These are phyloP conservation scores for Diadumene lineata DNA, from an alignment of 92 coral and sea anemone genomes.

Conservation along the genomic window DNA sequence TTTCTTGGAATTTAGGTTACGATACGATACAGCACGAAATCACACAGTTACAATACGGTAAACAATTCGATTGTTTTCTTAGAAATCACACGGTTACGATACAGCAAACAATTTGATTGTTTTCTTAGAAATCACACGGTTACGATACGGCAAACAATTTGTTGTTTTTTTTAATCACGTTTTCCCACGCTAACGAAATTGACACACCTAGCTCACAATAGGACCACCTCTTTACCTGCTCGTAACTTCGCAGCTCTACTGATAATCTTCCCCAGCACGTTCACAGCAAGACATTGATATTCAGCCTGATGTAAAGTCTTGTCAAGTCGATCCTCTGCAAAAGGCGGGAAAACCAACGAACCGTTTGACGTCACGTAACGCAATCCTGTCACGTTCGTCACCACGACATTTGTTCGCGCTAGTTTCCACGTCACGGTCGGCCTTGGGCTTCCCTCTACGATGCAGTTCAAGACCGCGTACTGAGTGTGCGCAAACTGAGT, in stretches of 20 bases:
- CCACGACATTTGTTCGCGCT: slow-evolving; percentile 48
- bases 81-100: no score
- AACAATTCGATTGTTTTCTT: no score
- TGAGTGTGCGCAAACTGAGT: slow-evolving; percentile 89
- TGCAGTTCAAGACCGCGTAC: slow-evolving; percentile 79
- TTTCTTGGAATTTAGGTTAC: no score
- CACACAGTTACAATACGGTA: no score
- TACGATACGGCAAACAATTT: no score
- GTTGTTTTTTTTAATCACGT: not conserved
- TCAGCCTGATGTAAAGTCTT: slow-evolving; percentile 73
- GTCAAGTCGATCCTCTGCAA: slow-evolving; percentile 50
- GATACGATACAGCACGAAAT: no score
- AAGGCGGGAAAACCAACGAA: slow-evolving; percentile 88
- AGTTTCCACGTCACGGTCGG: slow-evolving; percentile 69
- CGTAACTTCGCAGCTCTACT: slow-evolving; percentile 79
- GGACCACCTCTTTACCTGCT: slow-evolving; percentile 66
- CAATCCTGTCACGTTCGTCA: slow-evolving; percentile 66
- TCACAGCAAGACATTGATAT: slow-evolving; percentile 82
- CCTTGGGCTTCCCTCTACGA: slow-evolving; percentile 63
- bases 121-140: no score
- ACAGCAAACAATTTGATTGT: no score
- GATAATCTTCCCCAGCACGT: slow-evolving; percentile 63
- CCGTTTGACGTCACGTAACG: slow-evolving; percentile 83
- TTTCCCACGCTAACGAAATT: not conserved
- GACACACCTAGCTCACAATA: not conserved